Percentiles rank a stretch among this genome's conserved stretches.
Evolutionary conservation across 2,113 vertebrate species (phyloP).

Genomic region (Phainopepla nitens): DNA sequence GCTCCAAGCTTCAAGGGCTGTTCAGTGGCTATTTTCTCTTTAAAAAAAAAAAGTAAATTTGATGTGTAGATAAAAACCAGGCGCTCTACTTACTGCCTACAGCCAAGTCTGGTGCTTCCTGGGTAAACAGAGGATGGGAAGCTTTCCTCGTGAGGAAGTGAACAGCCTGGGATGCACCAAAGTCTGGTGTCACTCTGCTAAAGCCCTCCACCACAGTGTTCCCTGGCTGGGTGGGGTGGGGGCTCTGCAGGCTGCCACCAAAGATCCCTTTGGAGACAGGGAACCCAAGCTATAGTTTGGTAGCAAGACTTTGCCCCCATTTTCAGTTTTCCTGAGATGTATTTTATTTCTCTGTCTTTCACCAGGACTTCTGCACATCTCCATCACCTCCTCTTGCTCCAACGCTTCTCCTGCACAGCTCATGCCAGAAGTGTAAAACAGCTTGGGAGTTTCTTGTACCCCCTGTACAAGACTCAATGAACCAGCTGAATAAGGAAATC

Average conservation of each 20-base stretch:
- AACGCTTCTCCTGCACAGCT: background rate
- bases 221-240: background rate
- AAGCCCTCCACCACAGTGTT: accelerated
- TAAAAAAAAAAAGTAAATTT: background rate
- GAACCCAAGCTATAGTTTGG: background rate
- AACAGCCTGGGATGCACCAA: background rate
- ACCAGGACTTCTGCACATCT: background rate
- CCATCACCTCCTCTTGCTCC: background rate
- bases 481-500: background rate
- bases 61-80: background rate
- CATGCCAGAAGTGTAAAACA: background rate
- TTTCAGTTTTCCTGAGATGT: background rate
- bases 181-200: background rate
- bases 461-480: background rate
- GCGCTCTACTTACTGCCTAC: background rate
- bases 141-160: background rate
- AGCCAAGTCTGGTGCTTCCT: background rate
- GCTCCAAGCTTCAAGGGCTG: background rate
- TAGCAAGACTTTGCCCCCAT: background rate
- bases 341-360: background rate
- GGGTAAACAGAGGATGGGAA: background rate
- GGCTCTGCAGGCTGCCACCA: background rate
- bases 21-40: slow-evolving; percentile 9
- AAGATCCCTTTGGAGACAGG: accelerated
- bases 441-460: background rate